These are phyloP conservation scores for Acrocera orbiculus DNA, from an alignment of 2,888 invertebrate species.

Conservation along the genomic window DNA sequence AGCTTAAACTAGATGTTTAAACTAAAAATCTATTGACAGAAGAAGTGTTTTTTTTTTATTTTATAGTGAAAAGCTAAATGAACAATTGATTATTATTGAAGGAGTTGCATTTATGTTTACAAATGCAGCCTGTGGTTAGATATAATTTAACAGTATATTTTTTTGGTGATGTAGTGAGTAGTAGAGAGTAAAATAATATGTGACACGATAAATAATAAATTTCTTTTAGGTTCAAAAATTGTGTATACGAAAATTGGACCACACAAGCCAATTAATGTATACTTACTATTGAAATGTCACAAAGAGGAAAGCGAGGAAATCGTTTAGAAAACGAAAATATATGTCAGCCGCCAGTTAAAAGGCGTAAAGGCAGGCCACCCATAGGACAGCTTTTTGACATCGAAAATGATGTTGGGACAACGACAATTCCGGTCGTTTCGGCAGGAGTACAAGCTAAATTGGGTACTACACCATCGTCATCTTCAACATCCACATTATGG, in stretches of 20 bases:
- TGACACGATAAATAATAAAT: neutral
- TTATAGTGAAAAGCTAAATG: too few relatives aligned
- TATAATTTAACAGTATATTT: too few relatives aligned
- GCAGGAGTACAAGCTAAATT: conserved; percentile 11
- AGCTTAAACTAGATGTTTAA: too few relatives aligned
- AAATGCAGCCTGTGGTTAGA: too few relatives aligned
- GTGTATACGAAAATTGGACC: conserved; percentile 6
- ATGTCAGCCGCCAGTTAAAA: conserved; percentile 45
- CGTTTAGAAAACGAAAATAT: conserved; percentile 34
- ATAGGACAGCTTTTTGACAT: conserved; percentile 19
- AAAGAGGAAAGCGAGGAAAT: conserved; percentile 60
- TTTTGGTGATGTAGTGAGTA: too few relatives aligned
- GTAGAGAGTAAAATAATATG: too few relatives aligned
- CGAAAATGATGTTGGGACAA: conserved; percentile 13
- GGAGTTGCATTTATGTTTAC: too few relatives aligned
- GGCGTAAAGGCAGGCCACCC: conserved; percentile 54
- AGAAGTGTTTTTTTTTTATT: too few relatives aligned
- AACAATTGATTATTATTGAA: too few relatives aligned
- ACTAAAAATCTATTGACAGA: too few relatives aligned
- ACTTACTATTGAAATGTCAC: conserved; percentile 39
- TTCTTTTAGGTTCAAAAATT: neutral
- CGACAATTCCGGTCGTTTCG: conserved; percentile 13
- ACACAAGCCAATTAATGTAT: conserved; percentile 10
- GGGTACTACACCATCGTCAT: conserved; percentile 7
- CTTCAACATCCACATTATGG: conserved; percentile 36